A percentile compares a stretch with the other conserved stretches of the same genome.
These are phyloP conservation scores for Anaspis maculata DNA, from an alignment of 2,888 invertebrate species.

Conservation along the genomic window DNA sequence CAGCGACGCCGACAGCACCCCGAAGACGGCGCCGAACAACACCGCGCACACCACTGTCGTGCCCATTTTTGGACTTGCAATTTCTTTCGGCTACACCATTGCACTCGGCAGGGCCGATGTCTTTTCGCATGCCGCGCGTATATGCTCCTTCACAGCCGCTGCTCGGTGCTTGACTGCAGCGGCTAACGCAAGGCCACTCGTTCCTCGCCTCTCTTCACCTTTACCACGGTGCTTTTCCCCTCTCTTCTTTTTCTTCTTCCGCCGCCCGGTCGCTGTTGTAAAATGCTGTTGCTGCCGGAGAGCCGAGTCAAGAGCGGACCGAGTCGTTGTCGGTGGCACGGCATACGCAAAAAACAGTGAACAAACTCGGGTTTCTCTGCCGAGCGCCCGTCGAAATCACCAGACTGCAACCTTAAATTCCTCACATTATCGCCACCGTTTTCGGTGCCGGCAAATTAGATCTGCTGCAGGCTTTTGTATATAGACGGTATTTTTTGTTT, in stretches of 20 bases:
- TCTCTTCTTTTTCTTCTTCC: too few species aligned
- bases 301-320: slow-evolving; percentile 34
- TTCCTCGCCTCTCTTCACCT: slow-evolving; percentile 38
- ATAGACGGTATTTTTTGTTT: too few species aligned
- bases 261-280: too few species aligned
- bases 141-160: slow-evolving; percentile 54
- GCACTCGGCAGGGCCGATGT: slow-evolving; percentile 22
- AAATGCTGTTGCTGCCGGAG: too few species aligned
- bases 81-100: slow-evolving; percentile 31
- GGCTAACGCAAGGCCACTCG: slow-evolving; percentile 42
- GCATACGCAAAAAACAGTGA: slow-evolving; percentile 35
- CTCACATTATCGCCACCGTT: too few species aligned
- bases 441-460: too few species aligned
- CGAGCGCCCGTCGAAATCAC: slow-evolving; percentile 37
- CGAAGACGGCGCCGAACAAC: slow-evolving; percentile 52
- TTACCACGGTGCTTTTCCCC: slow-evolving; percentile 34
- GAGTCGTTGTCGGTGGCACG: slow-evolving; percentile 47
- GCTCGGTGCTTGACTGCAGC: slow-evolving; percentile 50
- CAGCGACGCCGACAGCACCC: slow-evolving; percentile 51
- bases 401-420: too few species aligned
- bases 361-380: slow-evolving; percentile 25
- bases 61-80: slow-evolving; percentile 38
- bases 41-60: slow-evolving; percentile 51
- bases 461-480: too few species aligned
- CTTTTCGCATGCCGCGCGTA: slow-evolving; percentile 42